Conservation (phyloP, 2,113 vertebrate species). For the Oriolus oriolus region DNA sequence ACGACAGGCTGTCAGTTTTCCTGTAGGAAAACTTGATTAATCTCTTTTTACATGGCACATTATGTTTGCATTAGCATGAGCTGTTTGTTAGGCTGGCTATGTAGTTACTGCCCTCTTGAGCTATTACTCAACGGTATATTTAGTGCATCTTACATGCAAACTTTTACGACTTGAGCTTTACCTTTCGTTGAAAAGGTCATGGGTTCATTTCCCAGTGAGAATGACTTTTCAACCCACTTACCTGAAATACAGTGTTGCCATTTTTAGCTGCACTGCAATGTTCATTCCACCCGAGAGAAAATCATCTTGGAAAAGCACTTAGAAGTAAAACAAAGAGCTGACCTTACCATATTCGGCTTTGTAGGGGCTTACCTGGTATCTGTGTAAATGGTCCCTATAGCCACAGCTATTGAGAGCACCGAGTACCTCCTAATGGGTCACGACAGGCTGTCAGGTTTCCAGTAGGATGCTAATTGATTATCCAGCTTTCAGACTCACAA, state of each 20-base stretch:
- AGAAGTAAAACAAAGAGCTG: conserved; percentile 62
- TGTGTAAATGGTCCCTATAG: conserved; percentile 42
- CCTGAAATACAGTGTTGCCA: conserved; percentile 46
- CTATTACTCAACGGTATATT: conserved; percentile 15
- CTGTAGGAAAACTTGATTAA: conserved; percentile 48
- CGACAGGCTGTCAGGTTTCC: conserved; percentile 43
- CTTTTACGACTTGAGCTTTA: background rate
- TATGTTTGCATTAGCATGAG: conserved; percentile 52
- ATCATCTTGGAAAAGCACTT: conserved; percentile 49
- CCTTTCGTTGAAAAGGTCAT: conserved; percentile 56
- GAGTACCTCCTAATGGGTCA: conserved; percentile 22
- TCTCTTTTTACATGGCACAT: conserved; percentile 44
- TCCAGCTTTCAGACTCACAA: conserved; percentile 43
- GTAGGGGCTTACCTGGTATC: conserved; percentile 49
- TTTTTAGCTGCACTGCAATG: conserved; percentile 22
- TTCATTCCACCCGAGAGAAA: conserved; percentile 34
- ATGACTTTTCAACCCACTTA: conserved; percentile 46
- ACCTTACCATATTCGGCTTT: conserved; percentile 57
- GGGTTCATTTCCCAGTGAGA: conserved; percentile 59
- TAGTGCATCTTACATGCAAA: conserved; percentile 28
- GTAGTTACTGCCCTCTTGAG: conserved; percentile 56
- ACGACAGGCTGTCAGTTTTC: conserved; percentile 23
- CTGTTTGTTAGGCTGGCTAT: conserved; percentile 1
- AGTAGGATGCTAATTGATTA: conserved; percentile 60
- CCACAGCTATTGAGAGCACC: conserved; percentile 28